Conservation (phyloP, 2,888 invertebrate species). For the Temnothorax rugatulus region DNA sequence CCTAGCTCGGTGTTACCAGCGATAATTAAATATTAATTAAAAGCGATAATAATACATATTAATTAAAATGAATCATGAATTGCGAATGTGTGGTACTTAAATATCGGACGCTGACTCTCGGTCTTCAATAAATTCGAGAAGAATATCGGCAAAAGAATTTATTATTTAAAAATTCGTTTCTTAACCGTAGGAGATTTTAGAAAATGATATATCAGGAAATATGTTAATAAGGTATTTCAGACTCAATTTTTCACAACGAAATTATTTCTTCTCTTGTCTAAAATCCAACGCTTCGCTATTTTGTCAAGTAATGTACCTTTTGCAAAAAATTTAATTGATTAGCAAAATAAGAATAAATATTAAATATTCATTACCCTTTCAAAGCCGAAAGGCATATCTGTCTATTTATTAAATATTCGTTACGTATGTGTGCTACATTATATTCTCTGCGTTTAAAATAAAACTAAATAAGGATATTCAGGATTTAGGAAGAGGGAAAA, state of each 20-base stretch:
- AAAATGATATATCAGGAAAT: neutral
- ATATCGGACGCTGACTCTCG: constrained; percentile 31
- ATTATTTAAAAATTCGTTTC: neutral
- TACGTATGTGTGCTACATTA: neutral
- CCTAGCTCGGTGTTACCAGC: constrained; percentile 4
- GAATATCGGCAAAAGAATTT: neutral
- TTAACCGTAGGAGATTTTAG: neutral
- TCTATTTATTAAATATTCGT: neutral
- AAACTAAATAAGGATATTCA: neutral
- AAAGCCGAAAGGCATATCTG: too few relatives aligned
- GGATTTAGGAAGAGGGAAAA: neutral
- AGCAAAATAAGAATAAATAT: neutral
- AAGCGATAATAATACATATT: constrained; percentile 56
- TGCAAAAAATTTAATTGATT: neutral
- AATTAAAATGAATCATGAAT: constrained; percentile 58
- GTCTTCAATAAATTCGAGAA: constrained; percentile 29
- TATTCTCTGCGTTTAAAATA: neutral
- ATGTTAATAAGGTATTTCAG: too few relatives aligned
- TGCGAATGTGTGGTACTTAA: constrained; percentile 19
- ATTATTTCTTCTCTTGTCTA: neutral
- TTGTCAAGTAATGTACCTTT: neutral
- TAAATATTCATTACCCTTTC: neutral
- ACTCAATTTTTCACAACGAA: neutral
- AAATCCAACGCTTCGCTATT: neutral
- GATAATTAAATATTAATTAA: constrained; percentile 74